Percentiles rank a stretch among this genome's conserved stretches.
These are phyloP conservation scores for Epirrita christyi DNA, from an alignment of 2,888 invertebrate genomes.

Conservation along the genomic window DNA sequence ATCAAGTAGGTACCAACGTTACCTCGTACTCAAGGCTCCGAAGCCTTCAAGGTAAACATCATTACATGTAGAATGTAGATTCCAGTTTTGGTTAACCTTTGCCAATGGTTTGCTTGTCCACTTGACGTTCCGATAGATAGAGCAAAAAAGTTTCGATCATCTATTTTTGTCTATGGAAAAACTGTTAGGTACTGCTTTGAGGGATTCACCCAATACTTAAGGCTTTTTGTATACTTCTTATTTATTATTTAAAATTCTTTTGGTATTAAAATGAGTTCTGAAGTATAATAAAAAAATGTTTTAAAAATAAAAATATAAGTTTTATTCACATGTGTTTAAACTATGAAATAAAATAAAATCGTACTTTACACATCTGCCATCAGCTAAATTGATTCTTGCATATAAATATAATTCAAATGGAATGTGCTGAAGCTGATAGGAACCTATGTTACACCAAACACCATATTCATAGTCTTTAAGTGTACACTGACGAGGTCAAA, in stretches of 20 bases:
- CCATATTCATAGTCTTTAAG: constrained; percentile 45
- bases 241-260: too few relatives aligned
- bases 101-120: constrained; percentile 16
- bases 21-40: constrained; percentile 25
- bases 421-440: constrained; percentile 81
- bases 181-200: neutral
- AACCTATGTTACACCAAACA: constrained; percentile 82
- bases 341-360: constrained; percentile 20
- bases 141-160: constrained; percentile 15
- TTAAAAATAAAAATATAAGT: constrained; percentile 21
- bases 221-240: too few relatives aligned
- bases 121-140: constrained; percentile 20
- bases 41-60: constrained; percentile 49
- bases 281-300: constrained; percentile 9
- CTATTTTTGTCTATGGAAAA: constrained; percentile 8
- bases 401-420: constrained; percentile 79
- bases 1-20: constrained; percentile 27
- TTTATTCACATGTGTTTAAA: constrained; percentile 25
- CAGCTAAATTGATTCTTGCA: constrained; percentile 80
- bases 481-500: constrained; percentile 21
- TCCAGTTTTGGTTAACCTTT: constrained; percentile 40
- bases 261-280: neutral
- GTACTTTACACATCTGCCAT: constrained; percentile 60
- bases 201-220: neutral
- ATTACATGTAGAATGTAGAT: constrained; percentile 41